phyloP scores from a whole-genome alignment of 1,140 invertebrate species.

The Bombus soroeensis region DNA sequence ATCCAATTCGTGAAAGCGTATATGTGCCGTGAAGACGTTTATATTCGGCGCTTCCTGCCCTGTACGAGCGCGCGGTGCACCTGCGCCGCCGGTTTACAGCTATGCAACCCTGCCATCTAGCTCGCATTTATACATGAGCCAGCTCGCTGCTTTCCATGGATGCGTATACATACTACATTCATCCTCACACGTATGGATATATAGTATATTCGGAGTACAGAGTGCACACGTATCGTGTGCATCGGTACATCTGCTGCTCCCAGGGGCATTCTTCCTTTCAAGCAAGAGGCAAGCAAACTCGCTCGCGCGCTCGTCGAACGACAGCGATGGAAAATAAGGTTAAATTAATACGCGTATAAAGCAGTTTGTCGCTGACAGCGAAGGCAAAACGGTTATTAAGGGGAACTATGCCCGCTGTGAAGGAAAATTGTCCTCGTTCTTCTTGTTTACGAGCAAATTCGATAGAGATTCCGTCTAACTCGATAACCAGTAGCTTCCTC shows the following conservation, averaged over 20 bases:
- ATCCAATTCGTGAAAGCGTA: background rate
- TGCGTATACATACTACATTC: background rate
- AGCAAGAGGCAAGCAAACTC: background rate
- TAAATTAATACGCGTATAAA: slow-evolving; percentile 12
- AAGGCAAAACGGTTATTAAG: slow-evolving; percentile 18
- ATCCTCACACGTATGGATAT: background rate
- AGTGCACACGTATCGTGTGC: background rate
- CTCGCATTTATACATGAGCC: background rate
- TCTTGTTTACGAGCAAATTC: slow-evolving; percentile 14
- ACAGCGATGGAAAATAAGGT: slow-evolving; percentile 3
- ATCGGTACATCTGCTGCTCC: background rate
- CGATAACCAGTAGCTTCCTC: slow-evolving; percentile 8
- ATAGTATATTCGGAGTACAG: background rate
- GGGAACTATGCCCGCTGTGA: background rate
- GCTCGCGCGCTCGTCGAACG: background rate
- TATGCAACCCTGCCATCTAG: slow-evolving; percentile 20
- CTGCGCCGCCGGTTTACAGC: slow-evolving; percentile 36
- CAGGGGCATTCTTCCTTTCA: background rate
- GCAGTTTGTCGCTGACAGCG: background rate
- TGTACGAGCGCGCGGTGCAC: slow-evolving; percentile 24
- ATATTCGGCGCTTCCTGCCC: slow-evolving; percentile 27
- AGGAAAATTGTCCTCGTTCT: slow-evolving; percentile 9
- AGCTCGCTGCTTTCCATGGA: background rate
- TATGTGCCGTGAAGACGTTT: slow-evolving; percentile 30
- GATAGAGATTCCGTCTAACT: slow-evolving; percentile 3